phyloP scores from a whole-genome alignment of 2,888 invertebrate species.

The Mesoligia furuncula region DNA sequence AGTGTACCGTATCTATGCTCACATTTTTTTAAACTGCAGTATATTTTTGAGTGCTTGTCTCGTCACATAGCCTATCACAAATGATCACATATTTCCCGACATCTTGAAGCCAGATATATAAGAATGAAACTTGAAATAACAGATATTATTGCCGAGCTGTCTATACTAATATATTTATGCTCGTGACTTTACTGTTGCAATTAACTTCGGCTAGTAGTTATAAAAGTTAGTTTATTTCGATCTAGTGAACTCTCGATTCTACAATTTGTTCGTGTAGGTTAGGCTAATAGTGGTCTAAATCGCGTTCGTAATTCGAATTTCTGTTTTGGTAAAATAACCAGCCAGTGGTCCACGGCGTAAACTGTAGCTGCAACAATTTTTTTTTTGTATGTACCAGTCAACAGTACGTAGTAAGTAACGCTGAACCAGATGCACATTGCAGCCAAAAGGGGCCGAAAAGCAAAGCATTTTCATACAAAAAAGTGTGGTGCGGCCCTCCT shows the following conservation, averaged over 20 bases:
- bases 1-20: background rate
- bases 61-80: background rate
- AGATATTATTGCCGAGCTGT: background rate
- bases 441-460: background rate
- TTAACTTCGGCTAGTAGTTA: background rate
- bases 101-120: background rate
- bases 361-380: background rate
- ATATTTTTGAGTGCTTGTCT: background rate
- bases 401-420: background rate
- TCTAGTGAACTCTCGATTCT: background rate
- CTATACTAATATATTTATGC: background rate
- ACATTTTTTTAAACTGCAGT: background rate
- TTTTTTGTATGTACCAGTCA: background rate
- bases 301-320: background rate
- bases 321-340: background rate
- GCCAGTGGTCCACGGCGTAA: background rate
- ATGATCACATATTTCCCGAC: background rate
- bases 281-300: background rate
- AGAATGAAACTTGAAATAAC: background rate
- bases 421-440: background rate
- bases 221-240: constrained; percentile 10
- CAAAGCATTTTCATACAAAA: background rate
- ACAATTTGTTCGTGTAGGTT: background rate
- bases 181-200: constrained; percentile 7
- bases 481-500: background rate